A percentile compares a stretch with the other conserved stretches of the same genome.
Conservation (phyloP, 2,797 vertebrate genomes). For the Sebastes jordani region DNA sequence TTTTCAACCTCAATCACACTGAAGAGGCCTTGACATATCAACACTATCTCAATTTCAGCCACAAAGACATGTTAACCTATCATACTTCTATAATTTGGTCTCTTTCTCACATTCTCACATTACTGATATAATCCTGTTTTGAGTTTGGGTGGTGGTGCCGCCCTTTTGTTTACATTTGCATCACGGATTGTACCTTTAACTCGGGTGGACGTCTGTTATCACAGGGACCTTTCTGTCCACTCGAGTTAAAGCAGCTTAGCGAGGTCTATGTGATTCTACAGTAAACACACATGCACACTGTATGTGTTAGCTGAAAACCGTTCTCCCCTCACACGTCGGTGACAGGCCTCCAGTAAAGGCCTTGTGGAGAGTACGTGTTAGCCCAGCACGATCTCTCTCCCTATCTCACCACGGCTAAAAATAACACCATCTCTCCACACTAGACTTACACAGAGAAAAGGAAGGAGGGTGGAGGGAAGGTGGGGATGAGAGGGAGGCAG, state of each 20-base stretch:
- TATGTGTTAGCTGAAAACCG: conserved; percentile 20
- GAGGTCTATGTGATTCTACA: conserved; percentile 10
- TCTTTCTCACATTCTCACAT: neutral
- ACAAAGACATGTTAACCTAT: neutral
- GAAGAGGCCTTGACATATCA: neutral
- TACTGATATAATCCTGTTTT: neutral
- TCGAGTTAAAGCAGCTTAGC: conserved; percentile 3
- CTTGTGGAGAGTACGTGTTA: conserved; percentile 61
- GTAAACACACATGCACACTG: neutral
- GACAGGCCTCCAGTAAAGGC: conserved; percentile 52
- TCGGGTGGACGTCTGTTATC: neutral
- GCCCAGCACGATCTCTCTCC: conserved; percentile 43
- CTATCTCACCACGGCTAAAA: conserved; percentile 66
- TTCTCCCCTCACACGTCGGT: conserved; percentile 33
- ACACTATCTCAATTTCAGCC: neutral
- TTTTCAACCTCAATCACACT: neutral
- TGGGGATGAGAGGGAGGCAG: conserved; percentile 16
- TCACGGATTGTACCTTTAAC: neutral
- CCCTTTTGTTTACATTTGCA: neutral
- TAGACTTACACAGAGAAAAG: conserved; percentile 31
- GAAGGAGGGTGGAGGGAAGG: conserved; percentile 13
- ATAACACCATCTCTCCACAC: conserved; percentile 59
- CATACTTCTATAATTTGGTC: neutral
- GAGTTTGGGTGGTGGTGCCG: neutral
- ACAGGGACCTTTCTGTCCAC: neutral